These are phyloP conservation scores for Columba guinea DNA, from an alignment of 2,797 vertebrate genomes.

Conservation along the genomic window DNA sequence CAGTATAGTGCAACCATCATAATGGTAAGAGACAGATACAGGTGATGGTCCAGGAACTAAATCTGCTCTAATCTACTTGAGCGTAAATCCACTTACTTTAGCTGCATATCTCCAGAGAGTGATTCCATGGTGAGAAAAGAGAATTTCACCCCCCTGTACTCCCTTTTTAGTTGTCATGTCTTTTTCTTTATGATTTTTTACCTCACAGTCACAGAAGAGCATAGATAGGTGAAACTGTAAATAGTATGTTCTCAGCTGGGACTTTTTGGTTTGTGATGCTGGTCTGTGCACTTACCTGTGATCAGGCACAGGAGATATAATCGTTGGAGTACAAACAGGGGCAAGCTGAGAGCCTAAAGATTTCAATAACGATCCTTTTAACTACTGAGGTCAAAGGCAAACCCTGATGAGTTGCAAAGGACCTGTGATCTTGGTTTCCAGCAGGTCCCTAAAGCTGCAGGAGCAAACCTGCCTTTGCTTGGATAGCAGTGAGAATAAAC, in stretches of 20 bases:
- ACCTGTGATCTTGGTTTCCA: background rate
- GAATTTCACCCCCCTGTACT: background rate
- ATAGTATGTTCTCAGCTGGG: conserved; percentile 79
- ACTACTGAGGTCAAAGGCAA: conserved; percentile 50
- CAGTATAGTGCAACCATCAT: background rate
- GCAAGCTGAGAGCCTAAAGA: conserved; percentile 74
- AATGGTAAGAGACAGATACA: background rate
- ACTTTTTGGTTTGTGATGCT: conserved; percentile 82
- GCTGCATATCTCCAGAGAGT: background rate
- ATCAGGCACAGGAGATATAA: conserved; percentile 69
- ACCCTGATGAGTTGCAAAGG: background rate
- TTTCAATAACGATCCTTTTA: conserved; percentile 73
- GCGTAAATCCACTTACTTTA: conserved; percentile 28
- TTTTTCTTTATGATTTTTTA: conserved; percentile 35
- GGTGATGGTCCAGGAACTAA: background rate
- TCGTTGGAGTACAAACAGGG: conserved; percentile 13
- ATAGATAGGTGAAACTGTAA: conserved; percentile 74
- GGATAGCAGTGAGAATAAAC: background rate
- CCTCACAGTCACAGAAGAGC: conserved; percentile 63
- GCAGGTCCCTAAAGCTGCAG: conserved; percentile 55
- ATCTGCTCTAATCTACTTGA: conserved; percentile 31
- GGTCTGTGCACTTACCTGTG: conserved; percentile 77
- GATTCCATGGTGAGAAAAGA: background rate
- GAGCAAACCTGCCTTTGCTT: background rate
- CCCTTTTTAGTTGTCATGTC: background rate